Base-by-base conservation (phyloP, 92 coral and sea anemone species). In the Bergia sp. region DNA sequence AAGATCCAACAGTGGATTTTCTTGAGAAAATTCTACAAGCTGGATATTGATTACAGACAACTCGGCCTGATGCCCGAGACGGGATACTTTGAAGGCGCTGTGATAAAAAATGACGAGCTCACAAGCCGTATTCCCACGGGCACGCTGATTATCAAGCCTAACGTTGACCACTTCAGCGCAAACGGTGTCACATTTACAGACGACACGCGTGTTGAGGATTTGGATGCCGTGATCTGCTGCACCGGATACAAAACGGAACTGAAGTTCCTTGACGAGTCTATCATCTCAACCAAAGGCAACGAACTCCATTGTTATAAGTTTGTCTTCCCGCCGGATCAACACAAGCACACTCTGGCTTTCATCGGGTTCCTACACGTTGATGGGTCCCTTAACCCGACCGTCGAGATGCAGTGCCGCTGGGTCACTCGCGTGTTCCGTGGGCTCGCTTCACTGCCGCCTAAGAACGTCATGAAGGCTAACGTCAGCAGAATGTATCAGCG, bases 231-330 rank as follows among this genome's bases (percentile, higher is more conserved):
- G 53, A 79, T 88, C 20, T 88, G 76, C 37, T 55, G 85, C 79
- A 88, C 90, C 37, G 90, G 90, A 0, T 88, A 88, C 44, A 85
- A 88, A 36, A 88, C 77, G 85, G 39, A 79, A n/a, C 77, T 88
- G 37, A 67, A 77, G 1, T 88, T 40, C 36, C 85, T 88, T 1
- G 85, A 88, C 12, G 80, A 78, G 18, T 79, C 79, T n/a, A 37
- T 41, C 3, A 84, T 78, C 47, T 5, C 80, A 5, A 39, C 77
- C 23, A 1, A 38, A 10, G 50, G 77, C 47, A 88, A 88, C 58
- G n/a, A 78, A 37, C 84, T 88, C 0, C 47, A 77, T 37, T 77
- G 76, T 45, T 88, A 88, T 37, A 88, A 88, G 78, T 77, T 37
- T 77, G 90, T 88, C 80, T 88, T 88, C 78, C 90, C 90, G 23